Percentiles rank a stretch among this genome's conserved stretches.
These are phyloP conservation scores for Calliphora vomitoria DNA, from an alignment of 2,888 invertebrate species.

Conservation along the genomic window DNA sequence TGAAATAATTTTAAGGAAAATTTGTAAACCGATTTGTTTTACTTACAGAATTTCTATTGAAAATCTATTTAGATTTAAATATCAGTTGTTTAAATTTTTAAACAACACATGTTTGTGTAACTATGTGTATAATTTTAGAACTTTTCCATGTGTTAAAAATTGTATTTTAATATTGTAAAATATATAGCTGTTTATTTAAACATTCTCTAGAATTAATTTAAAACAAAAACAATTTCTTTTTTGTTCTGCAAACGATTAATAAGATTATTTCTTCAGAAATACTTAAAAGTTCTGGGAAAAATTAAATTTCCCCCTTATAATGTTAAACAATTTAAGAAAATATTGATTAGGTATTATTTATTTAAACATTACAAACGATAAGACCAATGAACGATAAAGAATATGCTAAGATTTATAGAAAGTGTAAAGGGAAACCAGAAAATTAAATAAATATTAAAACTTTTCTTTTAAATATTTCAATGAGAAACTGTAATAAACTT, in stretches of 20 bases:
- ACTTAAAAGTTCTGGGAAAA: not conserved
- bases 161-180: not conserved
- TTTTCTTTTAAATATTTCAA: not conserved
- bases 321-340: not conserved
- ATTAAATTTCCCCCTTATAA: not conserved
- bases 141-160: too few relatives aligned
- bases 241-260: not conserved
- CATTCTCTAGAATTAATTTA: not conserved
- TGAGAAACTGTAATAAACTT: too few relatives aligned
- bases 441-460: not conserved
- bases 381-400: conserved; percentile 5
- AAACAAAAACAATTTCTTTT: not conserved
- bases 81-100: too few relatives aligned
- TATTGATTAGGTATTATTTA: not conserved
- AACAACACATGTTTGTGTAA: too few relatives aligned
- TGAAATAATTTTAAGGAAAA: too few relatives aligned
- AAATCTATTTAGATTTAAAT: too few relatives aligned
- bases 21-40: too few relatives aligned
- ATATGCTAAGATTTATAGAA: not conserved
- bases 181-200: not conserved
- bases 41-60: too few relatives aligned
- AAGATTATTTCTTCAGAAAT: not conserved
- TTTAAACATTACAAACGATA: conserved; percentile 18
- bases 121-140: too few relatives aligned
- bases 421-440: not conserved